phyloP scores from a whole-genome alignment of 2,113 vertebrate genomes.

The Trogon surrucura region DNA sequence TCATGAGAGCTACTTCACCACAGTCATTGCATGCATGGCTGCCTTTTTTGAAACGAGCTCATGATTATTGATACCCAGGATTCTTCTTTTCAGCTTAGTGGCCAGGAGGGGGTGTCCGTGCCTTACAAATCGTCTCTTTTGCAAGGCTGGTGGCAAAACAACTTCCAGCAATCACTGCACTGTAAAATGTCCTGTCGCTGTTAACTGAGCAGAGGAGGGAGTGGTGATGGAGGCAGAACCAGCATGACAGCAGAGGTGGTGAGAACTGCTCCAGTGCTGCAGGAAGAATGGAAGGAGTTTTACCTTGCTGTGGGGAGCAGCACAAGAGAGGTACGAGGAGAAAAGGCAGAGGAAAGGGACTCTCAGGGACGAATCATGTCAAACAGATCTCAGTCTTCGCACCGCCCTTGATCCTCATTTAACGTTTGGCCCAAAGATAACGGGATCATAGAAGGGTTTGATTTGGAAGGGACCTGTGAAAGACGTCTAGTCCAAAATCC shows the following conservation, averaged over 20 bases:
- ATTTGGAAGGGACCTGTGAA: background rate
- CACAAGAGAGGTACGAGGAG: background rate
- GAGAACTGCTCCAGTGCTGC: background rate
- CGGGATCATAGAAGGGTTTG: background rate
- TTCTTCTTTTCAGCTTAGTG: background rate
- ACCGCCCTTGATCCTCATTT: background rate
- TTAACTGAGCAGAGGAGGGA: background rate
- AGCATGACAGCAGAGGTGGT: background rate
- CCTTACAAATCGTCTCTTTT: background rate
- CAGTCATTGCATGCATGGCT: background rate
- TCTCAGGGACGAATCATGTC: fast-evolving
- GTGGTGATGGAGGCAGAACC: too few relatives aligned
- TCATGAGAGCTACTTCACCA: constrained; percentile 8
- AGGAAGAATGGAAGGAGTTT: background rate
- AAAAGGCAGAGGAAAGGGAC: background rate
- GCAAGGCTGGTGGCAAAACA: background rate
- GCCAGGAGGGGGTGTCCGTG: constrained; percentile 52
- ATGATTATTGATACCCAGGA: background rate
- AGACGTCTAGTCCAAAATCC: fast-evolving
- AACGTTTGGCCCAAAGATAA: background rate
- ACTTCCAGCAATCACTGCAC: background rate
- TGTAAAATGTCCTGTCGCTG: background rate
- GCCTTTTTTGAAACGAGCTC: background rate
- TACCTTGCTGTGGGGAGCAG: background rate
- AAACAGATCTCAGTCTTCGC: background rate